Base-by-base conservation (phyloP, 2,888 invertebrate genomes). In the Graphium colonna region DNA sequence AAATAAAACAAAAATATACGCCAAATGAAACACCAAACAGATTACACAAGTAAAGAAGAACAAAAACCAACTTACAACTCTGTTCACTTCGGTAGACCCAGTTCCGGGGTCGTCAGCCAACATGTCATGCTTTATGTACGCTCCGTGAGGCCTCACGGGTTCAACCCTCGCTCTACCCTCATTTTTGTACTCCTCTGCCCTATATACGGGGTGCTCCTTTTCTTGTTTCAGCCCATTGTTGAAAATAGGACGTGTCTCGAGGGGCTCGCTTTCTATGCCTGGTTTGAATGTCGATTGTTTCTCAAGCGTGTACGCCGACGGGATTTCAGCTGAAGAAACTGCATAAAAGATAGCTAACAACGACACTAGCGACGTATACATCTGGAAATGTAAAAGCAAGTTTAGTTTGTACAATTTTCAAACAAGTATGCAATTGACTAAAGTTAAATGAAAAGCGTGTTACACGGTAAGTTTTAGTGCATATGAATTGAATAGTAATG, bases 101-200 rank as follows among this genome's bases (percentile, higher is more conserved):
- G 52, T 56, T 3, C 52, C 57, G 1, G 84, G 78, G 54, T 84
- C 81, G 55, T 89, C 88, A 16, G 82, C 75, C 15, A 88, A 52
- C 86, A 88, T 86, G 28, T 83, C 84, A 62, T 85, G 77, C 51
- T 79, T 82, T 1, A 79, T 72, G 13, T 79, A 70, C 1, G 79
- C 73, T 5, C 76, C 77, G 12, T 57, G 62, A 0, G 84, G 60
- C 47, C 72, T 76, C 0, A 83, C 81, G 44, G 79, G 80, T 58
- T 79, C 75, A 31, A 83, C 75, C 53, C 75, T 74, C 0, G 76
- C 80, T 51, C 86, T 68, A 10, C 76, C 80, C 61, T 75, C 75
- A 50, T 69, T 67, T 13, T 55, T 73, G 5, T 63, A 62, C 28
- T 77, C 77, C 15, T 79, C 79, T 26, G 65, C 69, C 61, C 69